phyloP scores from a whole-genome alignment of 2,888 invertebrate species.

The Pomacea canaliculata region DNA sequence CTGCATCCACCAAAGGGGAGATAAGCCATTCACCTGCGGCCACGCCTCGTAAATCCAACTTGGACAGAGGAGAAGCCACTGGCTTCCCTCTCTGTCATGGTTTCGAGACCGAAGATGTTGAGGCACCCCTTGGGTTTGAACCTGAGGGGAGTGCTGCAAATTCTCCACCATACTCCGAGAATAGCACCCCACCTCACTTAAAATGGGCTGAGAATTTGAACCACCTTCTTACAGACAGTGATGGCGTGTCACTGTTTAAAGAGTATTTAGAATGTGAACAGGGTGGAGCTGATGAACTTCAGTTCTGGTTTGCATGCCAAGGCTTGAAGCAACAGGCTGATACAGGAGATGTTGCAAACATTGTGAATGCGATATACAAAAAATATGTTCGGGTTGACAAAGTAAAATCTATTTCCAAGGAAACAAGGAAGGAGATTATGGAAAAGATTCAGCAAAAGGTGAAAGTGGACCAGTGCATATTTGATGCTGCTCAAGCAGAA shows the following conservation, averaged over 20 bases:
- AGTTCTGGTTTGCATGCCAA: slow-evolving; percentile 86
- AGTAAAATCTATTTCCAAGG: slow-evolving; percentile 82
- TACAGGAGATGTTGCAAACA: slow-evolving; percentile 66
- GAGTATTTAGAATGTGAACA: slow-evolving; percentile 67
- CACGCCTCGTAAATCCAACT: slow-evolving; percentile 65
- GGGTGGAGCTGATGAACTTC: slow-evolving; percentile 59
- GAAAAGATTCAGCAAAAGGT: slow-evolving; percentile 54
- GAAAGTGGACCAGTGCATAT: slow-evolving; percentile 82
- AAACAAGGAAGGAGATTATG: slow-evolving; percentile 81
- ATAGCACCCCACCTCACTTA: slow-evolving; percentile 79
- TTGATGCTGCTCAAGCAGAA: slow-evolving; percentile 86
- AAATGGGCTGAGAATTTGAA: slow-evolving; percentile 91
- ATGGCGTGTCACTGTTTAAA: slow-evolving; percentile 90
- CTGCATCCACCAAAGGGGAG: slow-evolving; percentile 52
- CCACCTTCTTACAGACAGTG: slow-evolving; percentile 86
- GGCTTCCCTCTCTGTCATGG: slow-evolving; percentile 23
- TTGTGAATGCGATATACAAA: slow-evolving; percentile 77
- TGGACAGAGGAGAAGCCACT: slow-evolving; percentile 42
- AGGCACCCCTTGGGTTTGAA: slow-evolving; percentile 74
- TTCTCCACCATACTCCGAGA: slow-evolving; percentile 69
- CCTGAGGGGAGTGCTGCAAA: slow-evolving; percentile 74
- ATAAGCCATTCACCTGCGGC: slow-evolving; percentile 58
- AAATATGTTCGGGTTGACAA: slow-evolving; percentile 79
- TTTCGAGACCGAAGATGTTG: slow-evolving; percentile 46
- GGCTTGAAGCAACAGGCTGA: slow-evolving; percentile 70